Conservation (phyloP, 2,797 vertebrate species). For the Poecilia velifera region DNA sequence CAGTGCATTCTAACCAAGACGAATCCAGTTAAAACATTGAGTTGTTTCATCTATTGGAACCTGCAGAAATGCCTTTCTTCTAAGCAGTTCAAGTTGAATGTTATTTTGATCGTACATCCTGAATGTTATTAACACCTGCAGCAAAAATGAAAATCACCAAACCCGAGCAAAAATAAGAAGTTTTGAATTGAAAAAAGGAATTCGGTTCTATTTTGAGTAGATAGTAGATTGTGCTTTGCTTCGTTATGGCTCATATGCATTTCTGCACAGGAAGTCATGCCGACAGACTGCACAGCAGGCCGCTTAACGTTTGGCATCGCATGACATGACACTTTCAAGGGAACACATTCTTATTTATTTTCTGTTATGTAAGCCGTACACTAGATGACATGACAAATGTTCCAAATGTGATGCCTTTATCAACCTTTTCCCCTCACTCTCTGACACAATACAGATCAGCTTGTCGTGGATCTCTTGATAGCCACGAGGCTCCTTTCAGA, state of each 20-base stretch:
- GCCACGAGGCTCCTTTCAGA: neutral
- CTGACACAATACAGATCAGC: neutral
- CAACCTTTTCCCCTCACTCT: neutral
- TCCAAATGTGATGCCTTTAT: neutral
- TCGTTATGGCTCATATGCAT: neutral
- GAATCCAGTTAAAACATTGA: neutral
- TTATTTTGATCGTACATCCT: neutral
- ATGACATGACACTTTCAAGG: neutral
- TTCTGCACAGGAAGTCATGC: neutral
- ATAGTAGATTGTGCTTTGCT: neutral
- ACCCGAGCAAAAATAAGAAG: neutral
- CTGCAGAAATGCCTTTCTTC: neutral
- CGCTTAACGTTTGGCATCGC: neutral
- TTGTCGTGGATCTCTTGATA: neutral
- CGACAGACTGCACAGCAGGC: neutral
- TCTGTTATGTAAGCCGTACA: neutral
- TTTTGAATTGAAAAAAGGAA: neutral
- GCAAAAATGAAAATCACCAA: neutral
- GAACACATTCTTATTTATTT: conserved; percentile 1
- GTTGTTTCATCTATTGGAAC: neutral
- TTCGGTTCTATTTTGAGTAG: neutral
- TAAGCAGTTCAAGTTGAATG: neutral
- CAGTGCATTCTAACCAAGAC: neutral
- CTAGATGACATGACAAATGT: neutral
- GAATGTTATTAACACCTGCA: neutral